A percentile compares a stretch with the other conserved stretches of the same genome.
These are phyloP conservation scores for Clytia hemisphaerica DNA, from an alignment of 30 jellyfish, hydroid and myxozoan species.

Conservation along the genomic window DNA sequence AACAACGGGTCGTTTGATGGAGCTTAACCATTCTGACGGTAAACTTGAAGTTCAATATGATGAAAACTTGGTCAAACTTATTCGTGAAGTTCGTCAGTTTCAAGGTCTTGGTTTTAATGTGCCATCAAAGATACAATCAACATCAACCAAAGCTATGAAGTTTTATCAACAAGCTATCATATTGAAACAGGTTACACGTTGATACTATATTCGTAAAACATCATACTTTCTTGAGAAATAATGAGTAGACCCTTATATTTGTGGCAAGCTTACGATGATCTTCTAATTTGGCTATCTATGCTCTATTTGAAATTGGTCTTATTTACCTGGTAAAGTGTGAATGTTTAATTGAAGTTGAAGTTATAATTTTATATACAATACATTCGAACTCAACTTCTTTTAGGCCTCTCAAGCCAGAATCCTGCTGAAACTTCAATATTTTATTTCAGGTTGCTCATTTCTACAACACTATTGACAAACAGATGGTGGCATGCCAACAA, in stretches of 20 bases:
- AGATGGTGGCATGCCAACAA: constrained; percentile 92
- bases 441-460: constrained; percentile 85
- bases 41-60: constrained; percentile 82
- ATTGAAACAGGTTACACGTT: constrained; percentile 82
- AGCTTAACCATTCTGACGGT: constrained; percentile 84
- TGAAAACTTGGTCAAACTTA: constrained; percentile 67
- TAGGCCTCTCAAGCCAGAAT: too few relatives aligned
- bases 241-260: too few relatives aligned
- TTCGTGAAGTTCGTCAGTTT: constrained; percentile 88
- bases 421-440: neutral
- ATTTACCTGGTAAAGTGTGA: too few relatives aligned
- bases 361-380: too few relatives aligned
- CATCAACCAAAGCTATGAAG: constrained; percentile 61
- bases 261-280: too few relatives aligned
- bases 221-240: too few relatives aligned
- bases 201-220: too few relatives aligned
- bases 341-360: too few relatives aligned
- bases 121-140: constrained; percentile 70
- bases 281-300: too few relatives aligned
- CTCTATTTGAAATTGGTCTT: too few relatives aligned
- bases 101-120: constrained; percentile 75
- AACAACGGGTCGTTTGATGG: constrained; percentile 86
- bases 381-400: too few relatives aligned
- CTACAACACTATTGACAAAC: constrained; percentile 93
- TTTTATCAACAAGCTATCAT: constrained; percentile 85